These are phyloP conservation scores for Tinamus major DNA, from an alignment of 2,797 vertebrate species.

Conservation along the genomic window DNA sequence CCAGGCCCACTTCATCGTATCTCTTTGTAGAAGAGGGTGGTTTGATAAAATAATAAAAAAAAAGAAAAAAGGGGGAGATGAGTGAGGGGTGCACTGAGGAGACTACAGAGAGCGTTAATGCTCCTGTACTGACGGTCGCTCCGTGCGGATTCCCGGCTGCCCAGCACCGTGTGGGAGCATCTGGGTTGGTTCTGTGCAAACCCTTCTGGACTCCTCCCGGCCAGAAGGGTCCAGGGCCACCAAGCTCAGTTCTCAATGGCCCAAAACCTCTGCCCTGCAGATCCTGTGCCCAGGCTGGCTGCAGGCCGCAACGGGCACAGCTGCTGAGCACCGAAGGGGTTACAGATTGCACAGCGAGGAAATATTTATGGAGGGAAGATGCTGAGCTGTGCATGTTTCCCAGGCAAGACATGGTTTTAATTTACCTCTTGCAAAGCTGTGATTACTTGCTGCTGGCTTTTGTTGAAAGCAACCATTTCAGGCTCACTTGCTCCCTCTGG, in stretches of 20 bases:
- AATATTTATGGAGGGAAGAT: conserved; percentile 68
- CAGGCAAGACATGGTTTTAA: conserved; percentile 66
- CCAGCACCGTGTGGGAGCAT: not conserved
- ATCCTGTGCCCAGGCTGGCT: not conserved
- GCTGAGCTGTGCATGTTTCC: conserved; percentile 71
- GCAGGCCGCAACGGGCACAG: not conserved
- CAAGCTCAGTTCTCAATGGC: not conserved
- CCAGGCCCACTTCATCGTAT: fast-evolving
- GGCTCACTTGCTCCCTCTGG: conserved; percentile 64
- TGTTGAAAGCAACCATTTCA: conserved; percentile 39
- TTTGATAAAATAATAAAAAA: not conserved
- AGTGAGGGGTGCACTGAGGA: not conserved
- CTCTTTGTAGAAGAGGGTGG: not conserved
- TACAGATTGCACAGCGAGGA: conserved; percentile 45
- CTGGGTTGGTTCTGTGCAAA: not conserved
- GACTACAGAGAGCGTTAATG: not conserved
- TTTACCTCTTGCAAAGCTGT: conserved; percentile 67
- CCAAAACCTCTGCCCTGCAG: not conserved
- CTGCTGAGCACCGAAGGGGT: conserved; percentile 26
- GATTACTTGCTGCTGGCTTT: conserved; percentile 57
- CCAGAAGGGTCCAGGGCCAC: not conserved
- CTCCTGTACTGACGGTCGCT: not conserved
- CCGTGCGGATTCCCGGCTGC: not conserved
- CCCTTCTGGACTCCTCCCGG: not conserved
- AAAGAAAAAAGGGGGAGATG: not conserved